These are phyloP conservation scores for Trypoxylon attenuatum DNA, from an alignment of 2,888 invertebrate genomes.

Conservation along the genomic window DNA sequence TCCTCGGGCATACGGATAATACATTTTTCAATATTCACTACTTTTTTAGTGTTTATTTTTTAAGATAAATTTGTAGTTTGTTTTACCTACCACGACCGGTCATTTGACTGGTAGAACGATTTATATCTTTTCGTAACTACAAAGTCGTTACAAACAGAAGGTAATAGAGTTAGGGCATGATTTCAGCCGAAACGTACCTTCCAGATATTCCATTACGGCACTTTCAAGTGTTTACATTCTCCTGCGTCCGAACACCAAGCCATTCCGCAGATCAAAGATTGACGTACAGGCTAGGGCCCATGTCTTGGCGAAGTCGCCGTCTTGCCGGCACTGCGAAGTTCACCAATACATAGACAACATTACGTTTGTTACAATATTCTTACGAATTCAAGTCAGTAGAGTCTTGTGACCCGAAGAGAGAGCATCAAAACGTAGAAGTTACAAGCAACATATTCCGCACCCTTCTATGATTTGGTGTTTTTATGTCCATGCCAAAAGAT, in stretches of 20 bases:
- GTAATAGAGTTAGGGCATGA: conserved; percentile 23
- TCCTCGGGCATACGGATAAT: too few species aligned
- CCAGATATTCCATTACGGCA: conserved; percentile 21
- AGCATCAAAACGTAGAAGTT: conserved; percentile 10
- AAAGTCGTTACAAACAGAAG: conserved; percentile 18
- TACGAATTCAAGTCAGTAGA: conserved; percentile 22
- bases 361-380: too few species aligned
- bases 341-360: conserved; percentile 18
- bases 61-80: too few species aligned
- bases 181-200: conserved; percentile 26
- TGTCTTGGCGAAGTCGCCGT: conserved; percentile 2
- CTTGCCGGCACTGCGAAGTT: conserved; percentile 18
- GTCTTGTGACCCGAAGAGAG: conserved; percentile 11
- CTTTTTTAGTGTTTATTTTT: too few species aligned
- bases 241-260: conserved; percentile 13
- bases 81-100: too few species aligned
- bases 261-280: conserved; percentile 16
- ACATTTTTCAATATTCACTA: too few species aligned
- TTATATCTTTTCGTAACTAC: too few species aligned
- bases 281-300: conserved; percentile 12
- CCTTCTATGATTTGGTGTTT: too few species aligned
- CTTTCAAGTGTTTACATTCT: conserved; percentile 25
- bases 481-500: too few species aligned
- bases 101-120: too few species aligned
- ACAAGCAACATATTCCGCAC: too few species aligned